A percentile compares a stretch with the other conserved stretches of the same genome.
phyloP scores from a whole-genome alignment of 2,888 invertebrate species.

The Rotaria macrura region DNA sequence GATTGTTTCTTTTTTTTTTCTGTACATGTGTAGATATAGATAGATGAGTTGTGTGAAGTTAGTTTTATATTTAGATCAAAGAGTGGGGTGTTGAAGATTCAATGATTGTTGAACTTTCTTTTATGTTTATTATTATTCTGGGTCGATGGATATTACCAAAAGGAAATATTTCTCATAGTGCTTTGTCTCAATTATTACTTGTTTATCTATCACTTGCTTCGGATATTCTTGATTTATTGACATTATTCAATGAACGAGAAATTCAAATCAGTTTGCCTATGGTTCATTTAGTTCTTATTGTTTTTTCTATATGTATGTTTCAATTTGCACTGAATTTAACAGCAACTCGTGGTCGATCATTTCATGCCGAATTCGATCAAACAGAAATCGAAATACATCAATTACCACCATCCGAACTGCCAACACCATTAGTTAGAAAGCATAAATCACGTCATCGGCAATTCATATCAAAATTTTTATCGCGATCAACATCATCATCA shows the following conservation, averaged over 20 bases:
- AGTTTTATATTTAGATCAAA: background rate
- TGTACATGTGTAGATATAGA: too few species aligned
- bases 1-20: too few species aligned
- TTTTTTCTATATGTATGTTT: constrained; percentile 45
- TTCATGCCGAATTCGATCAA: constrained; percentile 10
- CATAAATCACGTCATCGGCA: background rate
- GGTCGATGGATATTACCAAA: constrained; percentile 23
- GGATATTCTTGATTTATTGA: constrained; percentile 19
- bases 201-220: constrained; percentile 25
- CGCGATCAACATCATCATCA: background rate
- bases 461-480: background rate
- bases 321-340: constrained; percentile 48
- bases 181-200: constrained; percentile 11
- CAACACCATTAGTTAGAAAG: background rate
- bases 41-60: too few species aligned
- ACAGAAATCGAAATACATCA: background rate
- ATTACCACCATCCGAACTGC: background rate
- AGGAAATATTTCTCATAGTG: constrained; percentile 20
- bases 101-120: background rate
- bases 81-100: background rate
- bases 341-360: constrained; percentile 38
- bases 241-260: constrained; percentile 25
- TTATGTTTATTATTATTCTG: constrained; percentile 22
- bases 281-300: constrained; percentile 40
- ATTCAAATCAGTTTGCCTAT: constrained; percentile 40